Conservation (phyloP, 2,113 vertebrate genomes). For the Lutjanus erythropterus region DNA sequence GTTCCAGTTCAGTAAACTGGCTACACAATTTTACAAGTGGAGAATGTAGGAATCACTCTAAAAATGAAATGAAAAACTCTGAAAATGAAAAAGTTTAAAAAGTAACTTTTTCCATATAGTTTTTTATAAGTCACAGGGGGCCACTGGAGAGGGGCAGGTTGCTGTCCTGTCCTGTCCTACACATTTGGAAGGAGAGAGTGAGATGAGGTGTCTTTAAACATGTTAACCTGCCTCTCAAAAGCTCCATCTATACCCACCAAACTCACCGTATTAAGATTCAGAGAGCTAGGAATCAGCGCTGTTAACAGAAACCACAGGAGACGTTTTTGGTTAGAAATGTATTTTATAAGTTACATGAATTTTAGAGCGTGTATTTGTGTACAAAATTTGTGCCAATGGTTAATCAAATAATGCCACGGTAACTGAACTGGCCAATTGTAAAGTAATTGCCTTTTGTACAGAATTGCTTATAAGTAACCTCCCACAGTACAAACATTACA, state of each 20-base stretch:
- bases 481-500: conserved; percentile 49
- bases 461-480: neutral
- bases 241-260: neutral
- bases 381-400: conserved; percentile 38
- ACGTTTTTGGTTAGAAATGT: conserved; percentile 47
- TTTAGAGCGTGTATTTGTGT: neutral
- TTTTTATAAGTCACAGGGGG: no score
- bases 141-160: no score
- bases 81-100: no score
- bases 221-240: neutral
- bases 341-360: conserved; percentile 65
- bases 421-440: conserved; percentile 45
- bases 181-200: no score
- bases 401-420: conserved; percentile 53
- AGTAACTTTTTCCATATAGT: no score
- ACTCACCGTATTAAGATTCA: neutral
- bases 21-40: no score
- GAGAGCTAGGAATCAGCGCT: neutral
- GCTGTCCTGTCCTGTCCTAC: no score
- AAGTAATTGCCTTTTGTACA: conserved; percentile 30
- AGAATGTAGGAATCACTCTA: no score
- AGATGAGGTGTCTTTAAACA: no score
- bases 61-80: no score
- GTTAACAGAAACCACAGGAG: conserved; percentile 21
- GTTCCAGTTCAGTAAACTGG: no score